Base-by-base conservation (phyloP, 2,888 invertebrate species). In the Lycaena phlaeas region DNA sequence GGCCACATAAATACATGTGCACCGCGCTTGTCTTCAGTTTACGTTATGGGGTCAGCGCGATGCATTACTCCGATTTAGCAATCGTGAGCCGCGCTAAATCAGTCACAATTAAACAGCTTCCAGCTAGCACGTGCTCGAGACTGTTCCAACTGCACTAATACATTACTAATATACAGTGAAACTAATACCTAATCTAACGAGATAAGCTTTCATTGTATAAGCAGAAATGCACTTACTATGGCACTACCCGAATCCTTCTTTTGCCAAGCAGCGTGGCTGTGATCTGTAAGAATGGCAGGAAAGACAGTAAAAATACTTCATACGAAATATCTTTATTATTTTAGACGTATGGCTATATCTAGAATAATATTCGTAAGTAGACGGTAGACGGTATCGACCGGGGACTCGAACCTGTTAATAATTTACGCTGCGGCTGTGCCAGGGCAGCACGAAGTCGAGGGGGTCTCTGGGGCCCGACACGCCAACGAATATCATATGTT, bases 401-500 rank as follows among this genome's bases (percentile, higher is more conserved):
- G 55, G 53, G 52, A 53, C 37, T 50, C 48, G 50, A 59, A 58
- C 56, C 45, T 43, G 56, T 62, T 57, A 61, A 64, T 62, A 76
- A 78, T 77, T 74, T 69, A 78, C 67, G 61, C 64, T 59, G 57
- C 52, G 57, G 44, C n/a, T 52, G 51, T 70, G 71, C 71, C 59
- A 64, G 61, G 64, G 51, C 53, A 43, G 61, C 62, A 75, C 74
- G 69, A 72, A 71, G 63, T 67, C 68, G 61, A 68, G 66, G 57
- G 54, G 64, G 64, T 74, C 78, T 72, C 53, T 62, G 61, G 75
- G 68, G 76, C 9, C 7, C 34, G 7, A 12, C 22, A 22, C 22
- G 6, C 22, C 22, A 75, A 75, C 75, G 78, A 77, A 81, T 78
- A 78, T 71, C 75, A 75, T 81, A 78, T 76, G 67, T 61, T 58